Evolutionary conservation across 1,140 invertebrate species (phyloP), one percentile per base, ranked within the genome.

Genomic region (Saccostrea glomerata): DNA sequence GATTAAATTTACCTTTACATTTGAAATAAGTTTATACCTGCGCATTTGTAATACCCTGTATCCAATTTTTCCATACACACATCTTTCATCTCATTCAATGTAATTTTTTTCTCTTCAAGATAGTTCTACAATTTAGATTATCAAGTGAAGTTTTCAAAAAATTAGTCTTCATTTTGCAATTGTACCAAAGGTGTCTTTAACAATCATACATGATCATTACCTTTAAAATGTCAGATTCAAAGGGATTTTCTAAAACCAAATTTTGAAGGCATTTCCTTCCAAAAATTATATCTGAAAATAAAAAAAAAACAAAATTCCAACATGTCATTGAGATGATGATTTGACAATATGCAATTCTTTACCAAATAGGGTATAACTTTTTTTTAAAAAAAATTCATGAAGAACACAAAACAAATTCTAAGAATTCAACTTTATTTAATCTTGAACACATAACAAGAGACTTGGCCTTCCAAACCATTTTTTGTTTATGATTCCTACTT

Each of bases 141-240:
- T 15, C 17, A 85, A 88, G 20, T n/a, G 66, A 70, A 25, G 30
- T 36, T 63, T n/a, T 0, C 1, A 17, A 63, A 20, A 63, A 63
- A 20, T 6, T 6, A 20, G 3, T 63, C 58, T 63, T n/a, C 17
- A 63, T 20, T 17, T 63, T 63, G 17, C n/a, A 63, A 63, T 7
- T n/a, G n/a, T 20, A 63, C 6, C n/a, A 63, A 1, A 60, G 1
- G 17, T 20, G 5, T 47, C 58, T 63, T 20, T 63, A 5, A 20
- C 58, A 20, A 20, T n/a, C 17, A 20, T 20, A 20, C 15, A 63
- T 63, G 58, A 2, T 36, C 54, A 84, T 86, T 92, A 94, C 94
- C 91, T 90, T 93, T 82, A 95, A 92, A 84, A 95, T 91, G 55
- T 94, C 88, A 40, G 94, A 95, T 89, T 95, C 94, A 84, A 89